These are phyloP conservation scores for Lasioglossum baleicum DNA, from an alignment of 1,140 invertebrate genomes.

Conservation along the genomic window DNA sequence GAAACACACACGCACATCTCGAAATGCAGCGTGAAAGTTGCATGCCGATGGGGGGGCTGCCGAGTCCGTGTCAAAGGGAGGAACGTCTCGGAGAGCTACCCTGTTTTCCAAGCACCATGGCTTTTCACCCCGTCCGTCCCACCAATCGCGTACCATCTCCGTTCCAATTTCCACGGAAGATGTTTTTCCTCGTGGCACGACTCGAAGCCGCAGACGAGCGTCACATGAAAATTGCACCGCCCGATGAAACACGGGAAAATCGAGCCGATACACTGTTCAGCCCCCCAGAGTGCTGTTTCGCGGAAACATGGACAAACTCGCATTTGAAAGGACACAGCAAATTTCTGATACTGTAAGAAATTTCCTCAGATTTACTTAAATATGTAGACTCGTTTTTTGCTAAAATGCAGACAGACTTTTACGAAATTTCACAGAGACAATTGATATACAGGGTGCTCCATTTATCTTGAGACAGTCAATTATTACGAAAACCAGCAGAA, in stretches of 20 bases:
- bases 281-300: no score
- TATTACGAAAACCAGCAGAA: no score
- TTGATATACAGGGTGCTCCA: no score
- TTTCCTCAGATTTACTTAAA: no score
- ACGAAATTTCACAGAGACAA: no score
- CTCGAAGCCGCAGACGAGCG: slow-evolving; percentile 49
- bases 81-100: not conserved
- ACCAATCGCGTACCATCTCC: slow-evolving; percentile 36
- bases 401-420: no score
- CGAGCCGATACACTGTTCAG: slow-evolving; percentile 1
- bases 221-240: slow-evolving; percentile 56
- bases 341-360: no score
- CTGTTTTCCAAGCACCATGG: slow-evolving; percentile 1
- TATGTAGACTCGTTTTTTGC: no score
- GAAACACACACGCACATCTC: not conserved
- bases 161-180: slow-evolving; percentile 64
- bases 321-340: no score
- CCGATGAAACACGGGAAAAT: slow-evolving; percentile 14
- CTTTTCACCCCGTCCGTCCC: slow-evolving; percentile 42
- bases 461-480: no score
- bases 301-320: no score
- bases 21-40: slow-evolving; percentile 14
- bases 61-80: slow-evolving; percentile 30
- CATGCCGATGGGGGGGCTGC: not conserved
- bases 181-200: slow-evolving; percentile 56